Evolutionary conservation across 2,888 invertebrate genomes (phyloP).

Genomic region (Timandra comae): DNA sequence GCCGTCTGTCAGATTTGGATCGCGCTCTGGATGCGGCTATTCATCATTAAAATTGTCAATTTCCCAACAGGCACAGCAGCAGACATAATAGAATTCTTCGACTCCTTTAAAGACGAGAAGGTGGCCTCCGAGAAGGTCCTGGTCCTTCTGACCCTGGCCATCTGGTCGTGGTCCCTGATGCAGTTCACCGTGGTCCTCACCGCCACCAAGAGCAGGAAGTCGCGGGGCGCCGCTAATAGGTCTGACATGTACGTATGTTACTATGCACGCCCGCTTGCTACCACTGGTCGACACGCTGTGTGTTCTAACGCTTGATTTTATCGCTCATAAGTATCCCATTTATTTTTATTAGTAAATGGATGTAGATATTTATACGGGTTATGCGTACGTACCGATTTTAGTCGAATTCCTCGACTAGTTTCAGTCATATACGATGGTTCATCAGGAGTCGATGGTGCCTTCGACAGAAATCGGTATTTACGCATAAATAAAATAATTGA

Average conservation of each 20-base stretch:
- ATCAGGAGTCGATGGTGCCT: too few relatives aligned
- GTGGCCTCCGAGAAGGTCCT: conserved; percentile 87
- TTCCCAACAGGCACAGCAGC: conserved; percentile 87
- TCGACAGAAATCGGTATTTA: too few relatives aligned
- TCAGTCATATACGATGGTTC: too few relatives aligned
- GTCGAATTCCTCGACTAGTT: too few relatives aligned
- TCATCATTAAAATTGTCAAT: background rate
- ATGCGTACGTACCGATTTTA: too few relatives aligned
- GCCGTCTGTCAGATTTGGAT: too few relatives aligned
- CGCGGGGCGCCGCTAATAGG: conserved; percentile 79
- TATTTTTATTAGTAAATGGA: too few relatives aligned
- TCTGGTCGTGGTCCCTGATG: conserved; percentile 95
- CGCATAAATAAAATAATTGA: too few relatives aligned
- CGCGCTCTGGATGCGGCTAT: background rate
- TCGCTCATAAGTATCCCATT: too few relatives aligned
- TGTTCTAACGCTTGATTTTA: too few relatives aligned
- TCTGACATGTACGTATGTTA: conserved; percentile 70
- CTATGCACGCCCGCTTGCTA: conserved; percentile 13
- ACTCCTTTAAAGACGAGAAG: conserved; percentile 94
- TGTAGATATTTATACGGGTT: too few relatives aligned
- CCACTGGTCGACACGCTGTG: too few relatives aligned
- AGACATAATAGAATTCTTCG: conserved; percentile 97
- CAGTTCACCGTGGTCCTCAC: conserved; percentile 97
- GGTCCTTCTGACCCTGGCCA: conserved; percentile 89
- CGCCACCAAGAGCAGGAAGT: conserved; percentile 88